Percentiles rank a stretch among this genome's conserved stretches.
phyloP scores from a whole-genome alignment of 2,888 invertebrate species.

The Mythimna lalbum region DNA sequence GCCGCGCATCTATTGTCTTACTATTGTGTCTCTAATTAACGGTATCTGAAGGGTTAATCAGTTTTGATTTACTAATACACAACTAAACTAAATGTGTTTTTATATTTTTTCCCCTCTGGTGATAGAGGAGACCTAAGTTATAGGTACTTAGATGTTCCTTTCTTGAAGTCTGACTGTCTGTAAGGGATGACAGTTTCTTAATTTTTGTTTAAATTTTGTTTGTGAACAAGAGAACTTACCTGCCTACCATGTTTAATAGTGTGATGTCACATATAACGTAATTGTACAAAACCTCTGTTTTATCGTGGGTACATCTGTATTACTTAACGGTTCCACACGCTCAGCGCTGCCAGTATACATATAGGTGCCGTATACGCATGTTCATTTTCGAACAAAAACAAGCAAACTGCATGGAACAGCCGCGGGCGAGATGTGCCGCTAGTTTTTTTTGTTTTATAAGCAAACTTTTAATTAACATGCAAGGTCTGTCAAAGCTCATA shows the following conservation, averaged over 20 bases:
- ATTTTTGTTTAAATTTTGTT: not conserved
- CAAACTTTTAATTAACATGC: conserved; percentile 77
- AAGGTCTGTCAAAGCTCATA: conserved; percentile 79
- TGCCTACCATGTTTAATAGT: conserved; percentile 4
- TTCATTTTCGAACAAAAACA: conserved; percentile 48
- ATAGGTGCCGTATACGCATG: conserved; percentile 23
- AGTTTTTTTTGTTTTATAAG: conserved; percentile 57
- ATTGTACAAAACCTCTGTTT: conserved; percentile 36
- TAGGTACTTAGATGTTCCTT: not conserved
- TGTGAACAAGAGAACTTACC: not conserved
- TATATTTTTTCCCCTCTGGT: not conserved
- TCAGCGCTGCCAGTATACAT: conserved; percentile 7
- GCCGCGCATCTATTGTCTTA: too few species aligned
- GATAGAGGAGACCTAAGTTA: not conserved
- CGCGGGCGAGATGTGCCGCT: conserved; percentile 40
- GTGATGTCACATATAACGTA: conserved; percentile 16
- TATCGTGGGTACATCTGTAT: conserved; percentile 23
- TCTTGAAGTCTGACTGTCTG: not conserved
- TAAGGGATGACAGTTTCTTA: not conserved
- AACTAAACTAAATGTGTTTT: too few species aligned
- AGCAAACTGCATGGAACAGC: conserved; percentile 48
- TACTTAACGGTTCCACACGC: conserved; percentile 43
- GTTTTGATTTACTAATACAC: too few species aligned
- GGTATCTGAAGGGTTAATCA: too few species aligned
- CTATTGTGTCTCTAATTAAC: too few species aligned